Evolutionary conservation across 1,140 invertebrate genomes (phyloP).

Genomic region (Drosophila equinoxialis): DNA sequence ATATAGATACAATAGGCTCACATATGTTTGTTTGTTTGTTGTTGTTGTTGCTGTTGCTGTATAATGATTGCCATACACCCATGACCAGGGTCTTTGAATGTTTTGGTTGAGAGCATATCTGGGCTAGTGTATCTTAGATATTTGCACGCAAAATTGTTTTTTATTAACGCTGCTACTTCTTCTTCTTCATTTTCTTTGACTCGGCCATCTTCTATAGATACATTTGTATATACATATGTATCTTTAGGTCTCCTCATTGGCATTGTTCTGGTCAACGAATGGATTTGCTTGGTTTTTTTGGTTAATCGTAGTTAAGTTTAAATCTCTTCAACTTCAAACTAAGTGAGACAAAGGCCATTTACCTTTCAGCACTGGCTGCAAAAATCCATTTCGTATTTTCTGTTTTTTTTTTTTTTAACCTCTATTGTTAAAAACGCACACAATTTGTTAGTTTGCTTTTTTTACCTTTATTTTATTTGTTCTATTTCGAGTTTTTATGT

Average conservation of each 20-base stretch:
- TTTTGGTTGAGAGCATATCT: conserved; percentile 82
- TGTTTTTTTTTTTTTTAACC: neutral
- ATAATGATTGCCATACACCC: conserved; percentile 39
- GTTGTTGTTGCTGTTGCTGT: conserved; percentile 16
- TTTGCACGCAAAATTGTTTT: conserved; percentile 82
- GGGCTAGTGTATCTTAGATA: conserved; percentile 83
- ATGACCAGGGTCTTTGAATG: conserved; percentile 79
- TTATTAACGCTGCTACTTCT: conserved; percentile 52
- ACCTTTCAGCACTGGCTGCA: conserved; percentile 29
- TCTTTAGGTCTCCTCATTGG: conserved; percentile 13
- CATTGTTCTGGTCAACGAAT: conserved; percentile 45
- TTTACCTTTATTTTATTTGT: conserved; percentile 42
- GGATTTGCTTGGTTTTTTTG: neutral
- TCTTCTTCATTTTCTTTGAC: conserved; percentile 38
- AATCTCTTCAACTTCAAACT: neutral
- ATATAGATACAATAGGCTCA: conserved; percentile 63
- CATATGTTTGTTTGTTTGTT: conserved; percentile 47
- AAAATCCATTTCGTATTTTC: neutral
- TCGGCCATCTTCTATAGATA: neutral
- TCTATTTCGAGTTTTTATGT: conserved; percentile 39
- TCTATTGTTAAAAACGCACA: conserved; percentile 13
- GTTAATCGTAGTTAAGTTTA: conserved; percentile 23
- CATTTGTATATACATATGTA: neutral
- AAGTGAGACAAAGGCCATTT: conserved; percentile 34
- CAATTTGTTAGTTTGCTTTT: conserved; percentile 16